Evolutionary conservation across 2,888 invertebrate species (phyloP).

Genomic region (Nomada fucata): DNA sequence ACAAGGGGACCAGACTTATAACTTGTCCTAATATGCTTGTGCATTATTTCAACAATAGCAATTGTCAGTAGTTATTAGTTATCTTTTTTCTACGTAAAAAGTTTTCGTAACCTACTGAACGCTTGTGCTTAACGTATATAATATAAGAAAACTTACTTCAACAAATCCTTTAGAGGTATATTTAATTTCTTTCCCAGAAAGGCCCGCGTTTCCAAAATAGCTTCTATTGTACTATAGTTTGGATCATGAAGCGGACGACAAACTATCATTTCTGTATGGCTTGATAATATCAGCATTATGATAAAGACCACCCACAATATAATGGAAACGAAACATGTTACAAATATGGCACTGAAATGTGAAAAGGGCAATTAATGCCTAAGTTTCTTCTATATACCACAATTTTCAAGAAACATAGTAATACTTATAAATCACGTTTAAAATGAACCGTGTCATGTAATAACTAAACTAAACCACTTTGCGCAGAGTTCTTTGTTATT

Average conservation of each 20-base stretch:
- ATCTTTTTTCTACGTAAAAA: too few relatives aligned
- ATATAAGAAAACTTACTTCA: constrained; percentile 83
- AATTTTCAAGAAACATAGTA: too few relatives aligned
- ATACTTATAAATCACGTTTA: too few relatives aligned
- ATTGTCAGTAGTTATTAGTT: too few relatives aligned
- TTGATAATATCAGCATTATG: constrained; percentile 86
- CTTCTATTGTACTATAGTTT: constrained; percentile 87
- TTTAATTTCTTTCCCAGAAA: constrained; percentile 84
- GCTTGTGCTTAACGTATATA: neutral
- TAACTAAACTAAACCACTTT: too few relatives aligned
- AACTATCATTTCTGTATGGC: constrained; percentile 89
- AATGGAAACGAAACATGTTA: constrained; percentile 87
- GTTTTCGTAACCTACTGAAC: neutral
- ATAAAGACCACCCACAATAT: constrained; percentile 87
- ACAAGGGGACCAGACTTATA: too few relatives aligned
- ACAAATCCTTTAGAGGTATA: constrained; percentile 85
- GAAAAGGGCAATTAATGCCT: constrained; percentile 21
- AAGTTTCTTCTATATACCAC: too few relatives aligned
- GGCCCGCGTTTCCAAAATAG: constrained; percentile 86
- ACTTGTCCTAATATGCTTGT: too few relatives aligned
- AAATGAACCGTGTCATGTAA: too few relatives aligned
- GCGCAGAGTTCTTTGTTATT: too few relatives aligned
- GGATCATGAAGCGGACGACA: constrained; percentile 90
- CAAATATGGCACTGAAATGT: constrained; percentile 81
- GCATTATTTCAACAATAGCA: too few relatives aligned